phyloP scores from a whole-genome alignment of 23 tunicate genomes.

The Styela clava region DNA sequence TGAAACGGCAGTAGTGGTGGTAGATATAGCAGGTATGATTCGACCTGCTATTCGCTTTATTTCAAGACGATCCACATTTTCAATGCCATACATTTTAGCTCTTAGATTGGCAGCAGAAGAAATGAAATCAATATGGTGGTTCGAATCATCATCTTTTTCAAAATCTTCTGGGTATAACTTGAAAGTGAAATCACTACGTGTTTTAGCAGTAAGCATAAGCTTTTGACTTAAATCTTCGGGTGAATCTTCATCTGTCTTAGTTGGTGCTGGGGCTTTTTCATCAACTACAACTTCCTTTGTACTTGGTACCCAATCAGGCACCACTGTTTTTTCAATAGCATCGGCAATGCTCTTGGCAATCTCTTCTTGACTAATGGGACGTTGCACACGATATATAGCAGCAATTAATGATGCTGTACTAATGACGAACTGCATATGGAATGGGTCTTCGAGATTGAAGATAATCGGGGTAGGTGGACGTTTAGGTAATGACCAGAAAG shows the following conservation, averaged over 20 bases:
- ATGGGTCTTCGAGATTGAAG: neutral
- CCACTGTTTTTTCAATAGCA: neutral
- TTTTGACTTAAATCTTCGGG: neutral
- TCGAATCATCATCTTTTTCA: conserved; percentile 34
- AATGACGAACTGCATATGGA: conserved; percentile 16
- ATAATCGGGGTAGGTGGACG: conserved; percentile 25
- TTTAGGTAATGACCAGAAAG: conserved; percentile 31
- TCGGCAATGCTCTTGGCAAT: neutral
- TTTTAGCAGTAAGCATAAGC: neutral
- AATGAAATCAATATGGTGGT: conserved; percentile 32
- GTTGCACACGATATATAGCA: neutral
- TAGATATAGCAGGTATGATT: conserved; percentile 26
- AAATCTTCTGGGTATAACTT: conserved; percentile 5
- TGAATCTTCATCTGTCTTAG: neutral
- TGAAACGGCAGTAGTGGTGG: conserved; percentile 21
- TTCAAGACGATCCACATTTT: conserved; percentile 14
- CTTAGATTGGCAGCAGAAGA: conserved; percentile 27
- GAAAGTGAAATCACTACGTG: neutral
- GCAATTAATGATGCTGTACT: conserved; percentile 19
- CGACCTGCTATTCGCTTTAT: conserved; percentile 26
- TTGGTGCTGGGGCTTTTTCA: conserved; percentile 8
- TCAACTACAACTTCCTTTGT: conserved; percentile 1
- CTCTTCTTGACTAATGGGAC: neutral
- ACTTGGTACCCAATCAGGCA: conserved; percentile 11
- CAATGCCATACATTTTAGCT: conserved; percentile 27